Evolutionary conservation across 2,797 vertebrate species (phyloP), one percentile per base, ranked within the genome.

Genomic region (Intellagama lesueurii): DNA sequence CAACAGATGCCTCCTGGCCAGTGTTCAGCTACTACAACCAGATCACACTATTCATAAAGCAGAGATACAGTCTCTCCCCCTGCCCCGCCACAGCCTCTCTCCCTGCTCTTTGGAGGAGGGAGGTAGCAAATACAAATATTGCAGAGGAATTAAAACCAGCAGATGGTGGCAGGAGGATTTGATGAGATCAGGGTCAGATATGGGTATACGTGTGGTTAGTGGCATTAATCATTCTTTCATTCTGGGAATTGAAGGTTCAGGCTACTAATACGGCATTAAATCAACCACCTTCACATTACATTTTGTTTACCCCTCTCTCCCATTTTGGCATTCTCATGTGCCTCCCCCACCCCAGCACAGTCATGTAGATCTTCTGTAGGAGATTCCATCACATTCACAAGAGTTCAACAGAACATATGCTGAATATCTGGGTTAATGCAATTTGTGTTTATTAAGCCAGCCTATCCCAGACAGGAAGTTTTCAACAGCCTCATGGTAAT

Each of bases 1-100:
- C 97, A 97, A 98, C 98, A 98, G 98, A 98, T 98, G 98, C 98
- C 96, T 97, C 96, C 97, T 97, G 97, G 97, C 97, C 94, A 93
- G 96, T 91, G 97, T 97, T 97, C 97, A 96, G 96, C 94, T 96
- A 94, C 95, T 95, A 96, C 95, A 95, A 95, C 96, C 96, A 92
- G 94, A 96, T 94, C 96, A 95, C 96, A 94, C 95, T 95, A 96
- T 95, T 95, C 93, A 95, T 90, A 92, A 64, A 92, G 95, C 93
- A 88, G 93, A 93, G 93, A 90, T 92, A 79, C 89, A 90, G 69
- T 28, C 80, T 32, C 69, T 69, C 87, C 1, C 24, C 40, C 8
- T 6, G 16, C n/a, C 26, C 69, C 14, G 26, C 30, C 28, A 9
- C 69, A 22, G 26, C 30, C 69, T 70, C 69, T 70, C 69, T 70